Evolutionary conservation across 2,888 invertebrate species (phyloP).

Genomic region (Ypsolopha scabrella): DNA sequence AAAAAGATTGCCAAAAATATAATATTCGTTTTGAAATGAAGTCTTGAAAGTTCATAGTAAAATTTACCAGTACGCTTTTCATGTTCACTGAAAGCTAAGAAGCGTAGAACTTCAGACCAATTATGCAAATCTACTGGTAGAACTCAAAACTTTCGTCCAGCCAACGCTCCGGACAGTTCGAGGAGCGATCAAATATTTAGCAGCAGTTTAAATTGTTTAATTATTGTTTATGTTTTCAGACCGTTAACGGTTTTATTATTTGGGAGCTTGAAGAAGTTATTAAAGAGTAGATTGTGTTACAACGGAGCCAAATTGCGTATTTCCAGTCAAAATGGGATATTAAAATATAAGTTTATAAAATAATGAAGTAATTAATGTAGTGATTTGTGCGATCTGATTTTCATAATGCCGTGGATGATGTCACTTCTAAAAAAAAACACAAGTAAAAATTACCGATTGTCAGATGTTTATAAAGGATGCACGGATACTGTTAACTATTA

Average conservation of each 20-base stretch:
- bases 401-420: too few species aligned
- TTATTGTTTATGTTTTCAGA: background rate
- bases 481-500: too few species aligned
- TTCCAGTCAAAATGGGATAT: too few species aligned
- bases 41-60: constrained; percentile 32
- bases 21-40: constrained; percentile 16
- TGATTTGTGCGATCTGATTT: too few species aligned
- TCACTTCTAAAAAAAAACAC: too few species aligned
- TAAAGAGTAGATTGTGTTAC: too few species aligned
- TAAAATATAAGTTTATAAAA: too few species aligned
- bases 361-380: too few species aligned
- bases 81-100: constrained; percentile 14
- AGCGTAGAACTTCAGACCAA: constrained; percentile 25
- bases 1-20: constrained; percentile 10
- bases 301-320: too few species aligned
- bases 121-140: constrained; percentile 48
- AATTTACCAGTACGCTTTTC: constrained; percentile 26
- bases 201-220: background rate
- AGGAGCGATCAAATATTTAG: constrained; percentile 32
- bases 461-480: too few species aligned
- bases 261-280: too few species aligned
- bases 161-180: constrained; percentile 31
- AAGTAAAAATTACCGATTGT: too few species aligned
- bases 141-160: constrained; percentile 41
- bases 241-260: background rate